Percentiles rank a stretch among this genome's conserved stretches.
Conservation (phyloP, 2,797 vertebrate genomes). For the Muscicapa striata region DNA sequence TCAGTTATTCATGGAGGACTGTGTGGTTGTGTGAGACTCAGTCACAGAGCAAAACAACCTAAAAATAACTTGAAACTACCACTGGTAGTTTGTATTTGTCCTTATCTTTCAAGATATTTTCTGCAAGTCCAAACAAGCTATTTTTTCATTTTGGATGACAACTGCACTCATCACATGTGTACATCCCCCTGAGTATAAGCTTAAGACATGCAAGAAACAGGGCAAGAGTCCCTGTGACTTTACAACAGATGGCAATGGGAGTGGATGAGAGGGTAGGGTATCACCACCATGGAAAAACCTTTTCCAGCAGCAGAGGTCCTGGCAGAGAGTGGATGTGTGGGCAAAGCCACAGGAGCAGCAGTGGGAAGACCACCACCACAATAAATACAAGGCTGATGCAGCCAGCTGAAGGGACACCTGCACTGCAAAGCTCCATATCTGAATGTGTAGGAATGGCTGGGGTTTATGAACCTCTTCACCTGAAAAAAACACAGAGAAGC, state of each 20-base stretch:
- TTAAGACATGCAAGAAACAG: background rate
- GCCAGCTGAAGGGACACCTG: background rate
- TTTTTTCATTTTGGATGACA: background rate
- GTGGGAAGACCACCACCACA: background rate
- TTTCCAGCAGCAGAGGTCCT: background rate
- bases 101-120: background rate
- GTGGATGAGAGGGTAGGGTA: background rate
- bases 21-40: background rate
- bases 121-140: background rate
- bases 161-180: background rate
- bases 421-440: background rate
- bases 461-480: background rate
- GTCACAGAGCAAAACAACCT: background rate
- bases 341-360: background rate
- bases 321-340: rapidly evolving
- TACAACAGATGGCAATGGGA: rapidly evolving
- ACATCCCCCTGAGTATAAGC: background rate
- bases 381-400: background rate
- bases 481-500: background rate
- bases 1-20: background rate
- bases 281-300: background rate
- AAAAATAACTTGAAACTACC: background rate
- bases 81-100: background rate
- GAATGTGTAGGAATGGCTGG: background rate
- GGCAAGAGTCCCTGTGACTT: background rate